These are phyloP conservation scores for Synergus laeviventris DNA, from an alignment of 2,888 invertebrate genomes.

Conservation along the genomic window DNA sequence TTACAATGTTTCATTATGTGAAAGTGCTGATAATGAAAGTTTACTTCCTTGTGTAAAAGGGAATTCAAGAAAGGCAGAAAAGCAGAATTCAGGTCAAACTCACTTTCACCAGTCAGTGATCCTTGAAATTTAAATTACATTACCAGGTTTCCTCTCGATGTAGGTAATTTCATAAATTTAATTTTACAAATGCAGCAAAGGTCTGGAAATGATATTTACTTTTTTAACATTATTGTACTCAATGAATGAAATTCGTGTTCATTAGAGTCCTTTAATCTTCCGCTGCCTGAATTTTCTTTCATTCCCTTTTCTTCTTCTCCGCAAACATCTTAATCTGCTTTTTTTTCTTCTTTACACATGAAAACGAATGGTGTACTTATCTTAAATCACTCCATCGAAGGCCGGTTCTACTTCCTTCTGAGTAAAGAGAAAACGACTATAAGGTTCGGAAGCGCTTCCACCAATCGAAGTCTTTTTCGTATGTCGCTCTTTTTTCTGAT, in stretches of 20 bases:
- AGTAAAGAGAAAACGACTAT: slow-evolving; percentile 47
- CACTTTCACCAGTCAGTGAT: background rate
- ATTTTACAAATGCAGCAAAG: background rate
- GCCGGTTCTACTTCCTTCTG: slow-evolving; percentile 57
- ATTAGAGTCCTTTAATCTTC: background rate
- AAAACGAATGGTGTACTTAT: slow-evolving; percentile 64
- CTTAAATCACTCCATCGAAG: slow-evolving; percentile 63
- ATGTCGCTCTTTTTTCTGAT: slow-evolving; percentile 43
- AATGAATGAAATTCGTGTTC: background rate
- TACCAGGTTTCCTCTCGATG: background rate
- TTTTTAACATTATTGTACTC: background rate
- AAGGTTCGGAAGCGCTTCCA: slow-evolving; percentile 46
- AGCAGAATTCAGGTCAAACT: background rate
- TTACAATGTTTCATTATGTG: background rate
- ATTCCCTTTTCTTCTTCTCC: slow-evolving; percentile 45
- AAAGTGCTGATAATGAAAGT: slow-evolving; percentile 13
- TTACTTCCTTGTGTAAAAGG: background rate
- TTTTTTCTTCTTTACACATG: slow-evolving; percentile 56
- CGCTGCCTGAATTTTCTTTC: slow-evolving; percentile 14
- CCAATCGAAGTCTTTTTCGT: slow-evolving; percentile 23
- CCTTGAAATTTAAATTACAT: background rate
- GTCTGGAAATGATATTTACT: background rate
- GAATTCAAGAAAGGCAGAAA: background rate
- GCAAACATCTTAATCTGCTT: slow-evolving; percentile 45
- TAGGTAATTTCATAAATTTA: background rate